These are phyloP conservation scores for Coptotermes formosanus DNA, from an alignment of 1,140 invertebrate species.

Conservation along the genomic window DNA sequence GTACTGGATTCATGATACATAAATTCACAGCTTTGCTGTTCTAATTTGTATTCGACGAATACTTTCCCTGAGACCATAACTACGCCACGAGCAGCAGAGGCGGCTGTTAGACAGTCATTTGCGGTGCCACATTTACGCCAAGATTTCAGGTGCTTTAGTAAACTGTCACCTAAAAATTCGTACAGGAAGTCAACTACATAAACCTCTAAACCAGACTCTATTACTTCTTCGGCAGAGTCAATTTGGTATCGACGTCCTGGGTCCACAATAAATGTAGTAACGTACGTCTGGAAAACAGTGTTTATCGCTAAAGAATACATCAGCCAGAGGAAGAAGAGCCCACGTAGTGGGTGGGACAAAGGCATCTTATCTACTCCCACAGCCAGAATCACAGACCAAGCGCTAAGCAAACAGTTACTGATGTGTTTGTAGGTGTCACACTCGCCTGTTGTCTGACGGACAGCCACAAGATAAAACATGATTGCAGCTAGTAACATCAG, in stretches of 20 bases:
- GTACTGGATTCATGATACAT: too few species aligned
- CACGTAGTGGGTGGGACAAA: not conserved
- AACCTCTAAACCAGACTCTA: not conserved
- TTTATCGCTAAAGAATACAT: not conserved
- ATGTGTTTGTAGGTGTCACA: not conserved
- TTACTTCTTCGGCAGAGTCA: not conserved
- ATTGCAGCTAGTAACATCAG: not conserved
- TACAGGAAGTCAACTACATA: not conserved
- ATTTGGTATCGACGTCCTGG: not conserved
- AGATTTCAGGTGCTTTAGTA: not conserved
- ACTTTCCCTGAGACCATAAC: not conserved
- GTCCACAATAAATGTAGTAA: not conserved
- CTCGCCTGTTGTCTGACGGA: not conserved
- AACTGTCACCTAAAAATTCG: not conserved
- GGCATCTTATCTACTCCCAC: not conserved
- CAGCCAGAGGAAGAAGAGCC: not conserved
- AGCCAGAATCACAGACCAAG: not conserved
- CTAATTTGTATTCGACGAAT: not conserved
- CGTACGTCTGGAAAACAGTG: not conserved
- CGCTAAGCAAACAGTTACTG: not conserved
- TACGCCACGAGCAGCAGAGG: not conserved
- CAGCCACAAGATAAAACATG: not conserved
- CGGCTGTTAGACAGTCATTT: too few species aligned
- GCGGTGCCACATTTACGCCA: too few species aligned
- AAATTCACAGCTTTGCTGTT: too few species aligned